Conservation (phyloP, 2,888 invertebrate genomes). For the Drosophila monieri region DNA sequence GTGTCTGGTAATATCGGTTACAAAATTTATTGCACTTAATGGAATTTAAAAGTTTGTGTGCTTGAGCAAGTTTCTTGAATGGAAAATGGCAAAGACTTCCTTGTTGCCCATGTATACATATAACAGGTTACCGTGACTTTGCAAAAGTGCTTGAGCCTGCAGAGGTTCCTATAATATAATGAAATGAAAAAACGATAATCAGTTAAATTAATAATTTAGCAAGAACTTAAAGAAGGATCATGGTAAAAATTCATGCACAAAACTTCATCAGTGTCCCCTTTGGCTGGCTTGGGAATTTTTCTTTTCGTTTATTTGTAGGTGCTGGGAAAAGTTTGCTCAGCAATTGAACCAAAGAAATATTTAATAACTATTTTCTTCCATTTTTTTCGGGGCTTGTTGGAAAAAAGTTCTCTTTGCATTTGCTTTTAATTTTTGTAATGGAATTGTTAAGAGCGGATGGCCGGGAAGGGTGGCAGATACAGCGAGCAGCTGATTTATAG, state of each 20-base stretch:
- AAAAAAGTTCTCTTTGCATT: slow-evolving; percentile 58
- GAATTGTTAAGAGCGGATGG: slow-evolving; percentile 60
- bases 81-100: slow-evolving; percentile 16
- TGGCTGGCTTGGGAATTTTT: slow-evolving; percentile 15
- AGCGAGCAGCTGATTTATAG: slow-evolving; percentile 59
- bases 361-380: slow-evolving; percentile 65
- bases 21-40: slow-evolving; percentile 82
- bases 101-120: slow-evolving; percentile 10
- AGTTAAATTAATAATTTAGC: slow-evolving; percentile 79
- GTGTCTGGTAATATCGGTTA: slow-evolving; percentile 69
- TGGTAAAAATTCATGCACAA: slow-evolving; percentile 6
- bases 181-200: slow-evolving; percentile 79
- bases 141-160: slow-evolving; percentile 5
- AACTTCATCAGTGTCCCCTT: slow-evolving; percentile 50
- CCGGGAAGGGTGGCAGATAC: background rate
- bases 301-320: slow-evolving; percentile 52
- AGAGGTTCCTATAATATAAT: slow-evolving; percentile 40
- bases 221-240: slow-evolving; percentile 36
- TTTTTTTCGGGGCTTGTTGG: slow-evolving; percentile 7
- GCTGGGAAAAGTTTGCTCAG: slow-evolving; percentile 60
- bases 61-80: slow-evolving; percentile 48
- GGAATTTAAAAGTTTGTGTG: slow-evolving; percentile 82
- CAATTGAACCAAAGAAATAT: slow-evolving; percentile 70
- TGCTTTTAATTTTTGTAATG: slow-evolving; percentile 75
- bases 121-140: background rate